Base-by-base conservation (phyloP, 2,888 invertebrate species). In the Athalia cordata region DNA sequence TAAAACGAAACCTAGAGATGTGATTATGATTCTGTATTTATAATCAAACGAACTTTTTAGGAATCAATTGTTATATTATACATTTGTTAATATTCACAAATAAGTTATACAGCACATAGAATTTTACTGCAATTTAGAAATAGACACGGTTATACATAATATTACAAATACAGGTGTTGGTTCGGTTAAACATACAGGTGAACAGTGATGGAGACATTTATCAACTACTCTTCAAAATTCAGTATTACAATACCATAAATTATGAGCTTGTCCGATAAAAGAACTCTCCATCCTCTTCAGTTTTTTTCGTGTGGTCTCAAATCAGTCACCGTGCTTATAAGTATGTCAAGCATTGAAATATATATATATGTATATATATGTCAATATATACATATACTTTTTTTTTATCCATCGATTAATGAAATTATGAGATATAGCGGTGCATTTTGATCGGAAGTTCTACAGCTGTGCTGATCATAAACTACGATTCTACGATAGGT, bases 401-500 rank as follows among this genome's bases (percentile, higher is more conserved):
- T 29, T 29, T 29, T 29, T 29, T 29, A 29, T 29, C 29, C 29
- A 29, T 29, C 29, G 29, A 29, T 29, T 29, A 29, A 29, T 29
- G 29, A 29, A 29, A 29, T 29, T 29, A 29, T 29, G 29, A 29
- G 29, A 29, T 29, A 29, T 29, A 29, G 29, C 29, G 29, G 29
- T 29, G 29, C 29, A 29, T 29, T 29, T 15, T 13, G 8, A 8
- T 62, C 5, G 29, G 15, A 11, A 62, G 15, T 29, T 13, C 15
- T n/a, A 62, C 62, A 61, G 61, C 61, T 61, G 13, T 61, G 62
- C 62, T 13, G 8, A 29, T 7, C 1, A n/a, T 59, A 47, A 59
- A 47, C 52, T 55, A 70, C 70, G 55, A 70, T 55, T 70, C 57
- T 70, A 57, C n/a, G 55, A 66, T 90, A 89, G 79, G 84, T 90